Evolutionary conservation across 2,113 vertebrate genomes (phyloP), one percentile per base, ranked within the genome.

Genomic region (Lophius piscatorius): DNA sequence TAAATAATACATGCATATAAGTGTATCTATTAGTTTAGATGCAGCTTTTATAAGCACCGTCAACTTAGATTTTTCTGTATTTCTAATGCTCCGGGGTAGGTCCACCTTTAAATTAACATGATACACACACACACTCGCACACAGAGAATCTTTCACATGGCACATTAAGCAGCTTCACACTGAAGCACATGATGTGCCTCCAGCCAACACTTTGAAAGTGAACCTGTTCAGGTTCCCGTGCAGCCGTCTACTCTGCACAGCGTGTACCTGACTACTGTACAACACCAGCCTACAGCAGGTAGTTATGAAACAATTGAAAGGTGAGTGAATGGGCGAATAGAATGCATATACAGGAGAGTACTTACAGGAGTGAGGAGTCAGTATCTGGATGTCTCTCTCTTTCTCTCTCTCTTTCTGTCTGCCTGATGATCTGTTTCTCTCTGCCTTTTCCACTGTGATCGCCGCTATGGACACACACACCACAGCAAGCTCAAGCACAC

Each of bases 341-440:
- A 50, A 63, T 55, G 40, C 29, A 39, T 20, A 45, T 31, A 55
- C 24, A 44, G 56, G 55, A 48, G 20, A 56, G 64, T 85, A 86
- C 83, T 86, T 60, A 86, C 83, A 33, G 69, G 57, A 51, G 46
- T 78, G 39, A 57, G 51, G 44, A 73, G 61, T 42, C 74, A 67
- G 72, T 29, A 46, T 83, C 63, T 72, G 59, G 55, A 58, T 46
- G 14, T 68, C 62, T 71, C 59, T 52, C 57, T 61, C 51, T 74
- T n/a, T 49, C 45, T 35, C 59, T 62, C 33, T 17, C 44, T 55
- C 63, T 67, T 18, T 34, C 24, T 40, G 7, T 64, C 44, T 55
- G 3, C 31, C n/a, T n/a, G n/a, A n/a, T n/a, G n/a, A 16, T 59
- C 4, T 65, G 39, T 35, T 13, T 52, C 35, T 47, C 46, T 70